Percentiles rank a stretch among this genome's conserved stretches.
These are phyloP conservation scores for Ormyrus nitidulus DNA, from an alignment of 2,888 invertebrate species.

Conservation along the genomic window DNA sequence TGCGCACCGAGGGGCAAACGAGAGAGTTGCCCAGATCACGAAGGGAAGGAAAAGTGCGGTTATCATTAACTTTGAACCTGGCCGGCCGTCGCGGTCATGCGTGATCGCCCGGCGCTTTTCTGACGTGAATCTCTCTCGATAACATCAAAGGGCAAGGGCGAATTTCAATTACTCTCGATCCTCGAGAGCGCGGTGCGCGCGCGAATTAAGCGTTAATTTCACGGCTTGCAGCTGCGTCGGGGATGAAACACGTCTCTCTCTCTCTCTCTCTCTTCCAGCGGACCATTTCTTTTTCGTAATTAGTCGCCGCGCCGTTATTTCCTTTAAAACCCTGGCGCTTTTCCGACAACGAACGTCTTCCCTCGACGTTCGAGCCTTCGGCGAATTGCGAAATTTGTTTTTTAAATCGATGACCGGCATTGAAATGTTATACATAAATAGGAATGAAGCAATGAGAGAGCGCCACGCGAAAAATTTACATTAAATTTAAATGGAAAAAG, in stretches of 20 bases:
- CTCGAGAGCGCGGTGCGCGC: not conserved
- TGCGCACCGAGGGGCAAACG: not conserved
- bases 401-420: too few relatives aligned
- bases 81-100: constrained; percentile 40
- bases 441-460: too few relatives aligned
- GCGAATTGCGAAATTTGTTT: too few relatives aligned
- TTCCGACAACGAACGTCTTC: too few relatives aligned
- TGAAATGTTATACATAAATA: too few relatives aligned
- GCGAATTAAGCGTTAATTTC: constrained; percentile 49
- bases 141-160: constrained; percentile 50
- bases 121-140: constrained; percentile 28
- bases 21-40: constrained; percentile 27
- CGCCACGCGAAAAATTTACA: too few relatives aligned
- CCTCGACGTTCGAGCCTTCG: too few relatives aligned
- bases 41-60: constrained; percentile 32
- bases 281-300: constrained; percentile 18
- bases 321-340: too few relatives aligned
- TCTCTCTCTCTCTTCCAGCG: not conserved
- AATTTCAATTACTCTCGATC: constrained; percentile 44
- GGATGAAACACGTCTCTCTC: not conserved
- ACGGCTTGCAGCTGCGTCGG: constrained; percentile 45
- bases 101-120: constrained; percentile 48
- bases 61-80: constrained; percentile 27
- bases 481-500: constrained; percentile 2
- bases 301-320: not conserved